Base-by-base conservation (phyloP, 1,140 invertebrate genomes). In the Samia ricini region DNA sequence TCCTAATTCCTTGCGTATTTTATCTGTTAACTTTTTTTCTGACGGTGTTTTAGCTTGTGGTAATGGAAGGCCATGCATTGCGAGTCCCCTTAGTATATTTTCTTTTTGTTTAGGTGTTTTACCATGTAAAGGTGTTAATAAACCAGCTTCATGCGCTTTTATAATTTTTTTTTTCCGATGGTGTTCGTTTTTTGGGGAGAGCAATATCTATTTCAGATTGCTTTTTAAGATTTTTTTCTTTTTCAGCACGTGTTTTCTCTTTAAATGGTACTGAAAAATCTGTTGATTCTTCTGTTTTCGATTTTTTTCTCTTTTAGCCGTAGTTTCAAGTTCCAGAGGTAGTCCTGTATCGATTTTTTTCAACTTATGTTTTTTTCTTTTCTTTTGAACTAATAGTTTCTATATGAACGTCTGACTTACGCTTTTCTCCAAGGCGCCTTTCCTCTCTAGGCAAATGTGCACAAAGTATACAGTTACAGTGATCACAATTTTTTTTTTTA, bases 401-500 rank as follows among this genome's bases (percentile, higher is more conserved):
- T 1, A 50, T 22, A 19, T 18, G 54, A 26, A 23, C 29, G 6
- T 5, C 12, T 42, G 71, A 71, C 63, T 81, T 83, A 57, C 69
- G 68, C 51, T 72, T 52, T 60, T 78, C 75, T 7, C 69, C 74
- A 22, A 70, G 50, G n/a, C 62, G 64, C 33, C 76, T 65, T 65
- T 79, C 77, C 66, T 77, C 77, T 60, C 64, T 69, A 50, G 74
- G 72, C 21, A 79, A 61, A 72, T 80, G 75, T 12, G 75, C 76
- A 56, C 83, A 83, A 22, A 85, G 67, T 48, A 85, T 79, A 63
- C 83, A 85, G 26, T 79, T 79, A 60, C 81, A 85, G 66, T 82
- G 57, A 64, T 81, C 75, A 68, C 83, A 86, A 64, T 82, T 80
- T 68, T 83, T 83, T 63, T 82, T 81, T 61, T 86, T 83, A 57